Base-by-base conservation (phyloP, 2,888 invertebrate species). In the Pelosia muscerda region DNA sequence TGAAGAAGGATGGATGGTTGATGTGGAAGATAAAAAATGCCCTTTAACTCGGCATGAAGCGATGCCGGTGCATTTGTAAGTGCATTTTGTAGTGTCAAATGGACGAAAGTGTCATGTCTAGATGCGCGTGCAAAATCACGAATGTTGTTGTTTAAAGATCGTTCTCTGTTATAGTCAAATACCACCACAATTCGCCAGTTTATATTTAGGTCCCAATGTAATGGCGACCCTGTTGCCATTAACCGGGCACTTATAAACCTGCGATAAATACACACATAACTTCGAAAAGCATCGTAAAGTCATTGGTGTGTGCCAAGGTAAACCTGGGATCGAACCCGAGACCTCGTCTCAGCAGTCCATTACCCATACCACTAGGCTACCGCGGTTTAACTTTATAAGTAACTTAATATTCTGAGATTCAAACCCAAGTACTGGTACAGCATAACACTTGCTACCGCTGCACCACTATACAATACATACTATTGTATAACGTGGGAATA, bases 1-100 rank as follows among this genome's bases (percentile, higher is more conserved):
- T 58, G 71, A 84, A 84, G 71, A 77, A 78, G 75, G 89, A 88
- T 79, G 74, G 84, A 62, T 65, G 69, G 62, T 79, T 78, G 81
- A 82, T 84, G 85, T 81, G 82, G 82, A 78, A 78, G 84, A 87
- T 88, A 89, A 91, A 91, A 91, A 92, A 87, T 88, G 86, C 86
- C 87, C 89, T 90, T 90, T 89, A 85, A 82, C 83, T 73, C 77
- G 82, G 86, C 88, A 87, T 86, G 89, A 84, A 86, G 84, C 85
- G 83, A 84, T 81, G 86, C 84, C 81, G 84, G 77, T 82, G 81
- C 79, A 84, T 85, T 84, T 82, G 83, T 77, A 70, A 73, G 73
- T 82, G 68, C 75, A 78, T 75, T 81, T 74, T 74, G 75, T 76
- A 69, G 78, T 77, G 78, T 84, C 85, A 86, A 86, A 84, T 76